These are phyloP conservation scores for Betta splendens DNA, from an alignment of 2,797 vertebrate species.

Conservation along the genomic window DNA sequence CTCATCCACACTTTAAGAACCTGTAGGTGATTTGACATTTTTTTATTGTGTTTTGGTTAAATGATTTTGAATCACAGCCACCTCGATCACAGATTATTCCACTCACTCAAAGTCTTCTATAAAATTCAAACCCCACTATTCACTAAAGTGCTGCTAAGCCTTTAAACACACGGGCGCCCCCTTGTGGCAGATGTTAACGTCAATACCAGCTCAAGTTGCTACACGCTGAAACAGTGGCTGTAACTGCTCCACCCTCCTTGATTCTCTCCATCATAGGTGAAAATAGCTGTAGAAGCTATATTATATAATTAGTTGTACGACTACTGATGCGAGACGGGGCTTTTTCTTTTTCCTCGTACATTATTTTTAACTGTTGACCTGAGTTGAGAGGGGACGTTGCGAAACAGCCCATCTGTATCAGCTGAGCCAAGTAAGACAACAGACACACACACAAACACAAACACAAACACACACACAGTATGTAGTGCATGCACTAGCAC, in stretches of 20 bases:
- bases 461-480: neutral
- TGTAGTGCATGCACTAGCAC: no score
- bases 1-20: no score
- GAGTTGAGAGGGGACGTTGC: neutral
- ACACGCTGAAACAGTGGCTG: slow-evolving; percentile 4
- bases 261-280: neutral
- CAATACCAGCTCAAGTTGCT: slow-evolving; percentile 2
- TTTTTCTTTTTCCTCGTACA: neutral
- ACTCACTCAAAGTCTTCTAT: neutral
- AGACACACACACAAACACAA: neutral
- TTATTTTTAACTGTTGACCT: neutral
- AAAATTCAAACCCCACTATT: neutral
- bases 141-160: neutral
- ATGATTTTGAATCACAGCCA: neutral
- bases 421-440: slow-evolving; percentile 15
- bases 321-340: neutral
- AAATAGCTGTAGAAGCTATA: neutral
- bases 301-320: neutral
- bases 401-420: neutral
- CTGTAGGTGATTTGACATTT: neutral
- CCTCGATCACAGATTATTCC: neutral
- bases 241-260: slow-evolving; percentile 11
- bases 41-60: neutral
- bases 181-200: slow-evolving; percentile 1
- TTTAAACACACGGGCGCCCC: neutral